Evolutionary conservation across 2,113 vertebrate genomes (phyloP).

Genomic region (Cyphomyrus plagiostoma): DNA sequence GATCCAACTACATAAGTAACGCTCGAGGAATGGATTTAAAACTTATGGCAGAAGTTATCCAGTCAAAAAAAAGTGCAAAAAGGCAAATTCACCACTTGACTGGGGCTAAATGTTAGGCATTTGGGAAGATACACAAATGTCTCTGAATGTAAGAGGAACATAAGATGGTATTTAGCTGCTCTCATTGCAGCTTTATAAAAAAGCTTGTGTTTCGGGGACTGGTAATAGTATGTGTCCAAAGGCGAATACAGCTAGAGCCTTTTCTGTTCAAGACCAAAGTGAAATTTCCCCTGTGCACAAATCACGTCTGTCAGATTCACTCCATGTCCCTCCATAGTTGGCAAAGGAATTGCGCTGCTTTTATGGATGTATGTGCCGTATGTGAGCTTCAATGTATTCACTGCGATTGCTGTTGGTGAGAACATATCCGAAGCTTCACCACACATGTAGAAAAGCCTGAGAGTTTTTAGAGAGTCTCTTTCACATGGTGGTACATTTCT

Average conservation of each 20-base stretch:
- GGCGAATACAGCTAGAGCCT: not conserved
- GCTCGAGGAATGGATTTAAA: not conserved
- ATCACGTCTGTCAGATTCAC: not conserved
- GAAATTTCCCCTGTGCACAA: not conserved
- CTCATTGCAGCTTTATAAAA: not conserved
- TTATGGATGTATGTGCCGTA: not conserved
- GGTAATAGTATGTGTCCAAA: not conserved
- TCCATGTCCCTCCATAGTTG: not conserved
- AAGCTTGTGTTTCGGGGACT: not conserved
- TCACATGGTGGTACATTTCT: conserved; percentile 73
- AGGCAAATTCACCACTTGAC: not conserved
- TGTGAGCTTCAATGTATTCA: not conserved
- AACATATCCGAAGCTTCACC: not conserved
- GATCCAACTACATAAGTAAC: not conserved
- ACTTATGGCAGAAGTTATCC: not conserved
- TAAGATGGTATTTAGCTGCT: not conserved
- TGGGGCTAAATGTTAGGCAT: not conserved
- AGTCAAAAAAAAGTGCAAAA: not conserved
- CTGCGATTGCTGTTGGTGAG: not conserved
- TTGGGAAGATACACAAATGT: not conserved
- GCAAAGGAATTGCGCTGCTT: not conserved
- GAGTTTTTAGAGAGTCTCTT: not conserved
- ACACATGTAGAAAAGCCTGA: not conserved
- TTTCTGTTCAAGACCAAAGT: not conserved
- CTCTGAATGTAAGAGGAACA: not conserved